Evolutionary conservation across 2,113 vertebrate species (phyloP), one percentile per base, ranked within the genome.

Genomic region (Lynx canadensis): DNA sequence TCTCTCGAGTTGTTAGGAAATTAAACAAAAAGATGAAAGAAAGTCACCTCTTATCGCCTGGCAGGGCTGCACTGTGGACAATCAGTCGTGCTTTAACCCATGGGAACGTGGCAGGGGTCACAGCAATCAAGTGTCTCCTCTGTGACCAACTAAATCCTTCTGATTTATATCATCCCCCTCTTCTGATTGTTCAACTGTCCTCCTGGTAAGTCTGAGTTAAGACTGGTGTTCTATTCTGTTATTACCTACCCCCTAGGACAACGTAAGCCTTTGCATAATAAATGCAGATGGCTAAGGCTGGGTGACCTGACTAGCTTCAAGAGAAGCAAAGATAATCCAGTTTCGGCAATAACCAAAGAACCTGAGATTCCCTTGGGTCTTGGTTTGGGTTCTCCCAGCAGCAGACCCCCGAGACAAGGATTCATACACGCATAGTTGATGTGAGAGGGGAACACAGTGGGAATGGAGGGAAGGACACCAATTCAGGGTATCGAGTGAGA

Each of bases 1-100:
- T 95, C 80, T 97, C 92, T 93, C 91, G 96, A 97, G 85, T 89
- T 91, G 95, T 95, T 96, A 97, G 91, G 71, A 97, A 94, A 96
- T 98, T 86, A 97, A 97, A 89, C 41, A 83, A 85, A 82, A 96
- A 97, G 81, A 96, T 95, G 85, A 94, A 95, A 97, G 73, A 73
- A 55, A 57, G 68, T 45, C 23, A 33, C 14, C 57, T 52, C n/a
- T 86, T 65, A 69, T 93, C 88, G 29, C 21, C 25, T 9, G 19
- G 23, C 10, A 4, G 33, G 8, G 15, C 25, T 36, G 55, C 10
- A 2, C 78, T 31, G 21, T 29, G 63, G 82, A 95, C 31, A 78
- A 55, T 57, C 66, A 18, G 45, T 80, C 5, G 2, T 4, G 13
- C 8, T 33, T 45, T 29, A 50, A 55, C 69, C 36, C 2, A 13